Conservation (phyloP, 1,140 invertebrate species). For the Trinorchestia longiramus region DNA sequence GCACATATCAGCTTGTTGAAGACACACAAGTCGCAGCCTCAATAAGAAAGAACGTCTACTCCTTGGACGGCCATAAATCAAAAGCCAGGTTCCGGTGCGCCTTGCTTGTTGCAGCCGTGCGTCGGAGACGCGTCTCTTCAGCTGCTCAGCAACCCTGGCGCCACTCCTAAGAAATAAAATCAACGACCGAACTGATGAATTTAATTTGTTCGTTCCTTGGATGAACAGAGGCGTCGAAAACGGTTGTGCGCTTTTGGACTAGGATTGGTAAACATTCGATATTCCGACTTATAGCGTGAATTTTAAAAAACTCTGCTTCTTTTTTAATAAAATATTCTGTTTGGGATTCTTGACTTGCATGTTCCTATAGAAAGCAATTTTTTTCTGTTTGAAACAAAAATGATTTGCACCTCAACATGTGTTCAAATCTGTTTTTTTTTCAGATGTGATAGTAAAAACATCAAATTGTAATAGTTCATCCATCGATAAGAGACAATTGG, state of each 20-base stretch:
- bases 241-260: background rate
- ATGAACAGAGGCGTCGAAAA: too few relatives aligned
- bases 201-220: background rate
- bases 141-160: background rate
- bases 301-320: background rate
- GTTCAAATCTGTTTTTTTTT: too few relatives aligned
- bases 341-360: too few relatives aligned
- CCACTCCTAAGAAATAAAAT: background rate
- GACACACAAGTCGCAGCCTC: background rate
- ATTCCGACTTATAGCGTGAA: background rate
- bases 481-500: too few relatives aligned
- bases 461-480: too few relatives aligned
- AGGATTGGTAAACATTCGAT: background rate
- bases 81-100: background rate
- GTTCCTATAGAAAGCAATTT: too few relatives aligned
- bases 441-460: too few relatives aligned
- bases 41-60: slow-evolving; percentile 11
- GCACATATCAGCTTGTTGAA: background rate
- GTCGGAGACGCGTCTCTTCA: background rate
- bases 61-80: background rate
- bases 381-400: too few relatives aligned
- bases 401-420: too few relatives aligned
- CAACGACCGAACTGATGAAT: background rate
- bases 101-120: background rate
- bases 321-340: too few relatives aligned